Evolutionary conservation across 2,797 vertebrate genomes (phyloP), one percentile per base, ranked within the genome.

Genomic region (Carcharodon carcharias): DNA sequence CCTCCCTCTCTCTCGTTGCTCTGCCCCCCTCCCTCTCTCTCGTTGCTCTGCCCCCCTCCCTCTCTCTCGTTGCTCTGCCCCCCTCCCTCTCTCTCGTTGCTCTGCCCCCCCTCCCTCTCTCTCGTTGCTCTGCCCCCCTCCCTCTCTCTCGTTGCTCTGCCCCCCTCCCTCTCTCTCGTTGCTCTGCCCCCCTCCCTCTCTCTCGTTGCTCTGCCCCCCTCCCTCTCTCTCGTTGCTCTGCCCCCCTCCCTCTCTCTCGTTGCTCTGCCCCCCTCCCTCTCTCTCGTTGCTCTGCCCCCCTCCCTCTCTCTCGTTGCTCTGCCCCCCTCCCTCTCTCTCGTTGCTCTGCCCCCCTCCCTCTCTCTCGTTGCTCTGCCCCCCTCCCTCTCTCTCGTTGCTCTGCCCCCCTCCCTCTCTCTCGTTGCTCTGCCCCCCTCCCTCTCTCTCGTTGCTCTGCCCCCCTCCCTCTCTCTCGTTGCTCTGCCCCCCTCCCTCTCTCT

Each of bases 381-480:
- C n/a, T n/a, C 95, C 97, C 97, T 97, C 97, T 97, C 96, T 96
- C 97, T 23, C 9, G 54, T 31, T 18, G 21, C 58, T 40, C 45
- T n/a, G 5, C 7, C 67, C 6, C 65, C 26, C 45, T 14, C 28
- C 16, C 91, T 95, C 88, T 77, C 63, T 69, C 71, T 18, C 28
- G 45, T 50, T 11, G 21, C 31, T 8, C 95, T 50, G 45, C 45
- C 45, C 45, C 45, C 0, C 1, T 9, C 94, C 7, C 54, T 18
- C 56, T 31, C 45, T n/a, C n/a, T n/a, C n/a, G n/a, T n/a, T n/a
- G n/a, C n/a, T n/a, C n/a, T n/a, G n/a, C n/a, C n/a, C n/a, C n/a
- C n/a, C n/a, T n/a, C n/a, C 1, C 45, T 50, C 45, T 50, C 31
- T 23, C 26, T 54, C 73, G 71, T 54, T 40, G 40, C 95, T 45